These are phyloP conservation scores for Lanius ludovicianus DNA, from an alignment of 2,113 vertebrate genomes.

Conservation along the genomic window DNA sequence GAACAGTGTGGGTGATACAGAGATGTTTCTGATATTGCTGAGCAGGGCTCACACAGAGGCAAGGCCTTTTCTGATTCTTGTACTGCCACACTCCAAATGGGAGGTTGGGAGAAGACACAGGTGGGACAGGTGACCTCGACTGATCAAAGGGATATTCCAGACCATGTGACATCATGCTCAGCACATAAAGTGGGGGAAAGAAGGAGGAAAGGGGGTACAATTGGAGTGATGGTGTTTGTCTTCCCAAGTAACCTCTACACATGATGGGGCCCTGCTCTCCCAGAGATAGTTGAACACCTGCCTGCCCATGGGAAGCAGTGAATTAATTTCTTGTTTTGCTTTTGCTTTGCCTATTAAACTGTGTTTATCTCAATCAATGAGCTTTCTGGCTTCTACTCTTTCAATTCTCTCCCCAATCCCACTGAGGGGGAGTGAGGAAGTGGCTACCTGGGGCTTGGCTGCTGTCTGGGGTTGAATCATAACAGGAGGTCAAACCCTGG, in stretches of 20 bases:
- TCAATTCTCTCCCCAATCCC: too few relatives aligned
- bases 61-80: not conserved
- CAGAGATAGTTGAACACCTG: not conserved
- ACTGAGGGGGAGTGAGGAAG: rapidly evolving
- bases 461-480: not conserved
- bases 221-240: not conserved
- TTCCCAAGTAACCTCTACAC: not conserved
- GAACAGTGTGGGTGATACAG: not conserved
- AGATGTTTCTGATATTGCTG: not conserved
- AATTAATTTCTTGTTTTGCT: not conserved
- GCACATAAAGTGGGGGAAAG: not conserved
- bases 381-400: not conserved
- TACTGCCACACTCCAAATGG: not conserved
- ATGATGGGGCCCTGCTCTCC: not conserved
- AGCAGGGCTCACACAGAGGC: not conserved
- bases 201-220: not conserved
- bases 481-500: not conserved
- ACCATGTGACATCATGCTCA: not conserved
- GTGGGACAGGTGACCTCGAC: not conserved
- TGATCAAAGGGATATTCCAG: not conserved
- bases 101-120: not conserved
- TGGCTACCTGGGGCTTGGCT: not conserved
- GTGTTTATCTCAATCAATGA: not conserved
- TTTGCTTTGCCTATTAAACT: not conserved
- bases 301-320: not conserved